Percentiles rank a stretch among this genome's conserved stretches.
Conservation (phyloP, 1,140 invertebrate genomes). For the Neuroterus valhalla region DNA sequence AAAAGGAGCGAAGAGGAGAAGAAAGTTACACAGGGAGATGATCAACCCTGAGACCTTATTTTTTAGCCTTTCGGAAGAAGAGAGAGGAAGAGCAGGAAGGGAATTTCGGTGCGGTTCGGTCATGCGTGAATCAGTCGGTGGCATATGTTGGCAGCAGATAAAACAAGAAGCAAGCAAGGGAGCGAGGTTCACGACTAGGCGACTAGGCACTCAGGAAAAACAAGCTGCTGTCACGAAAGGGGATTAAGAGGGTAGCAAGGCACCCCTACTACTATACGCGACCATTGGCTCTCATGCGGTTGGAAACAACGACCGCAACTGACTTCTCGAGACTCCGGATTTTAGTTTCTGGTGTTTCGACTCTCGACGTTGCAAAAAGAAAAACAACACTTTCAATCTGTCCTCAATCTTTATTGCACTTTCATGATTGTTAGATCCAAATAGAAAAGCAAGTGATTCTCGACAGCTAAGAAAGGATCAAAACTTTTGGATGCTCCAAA, state of each 20-base stretch:
- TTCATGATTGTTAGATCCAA: not conserved
- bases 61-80: not conserved
- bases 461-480: too few relatives aligned
- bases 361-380: not conserved
- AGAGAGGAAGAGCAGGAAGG: not conserved
- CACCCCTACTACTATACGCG: not conserved
- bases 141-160: slow-evolving; percentile 22
- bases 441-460: too few relatives aligned
- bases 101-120: slow-evolving; percentile 10
- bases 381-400: not conserved
- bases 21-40: slow-evolving; percentile 10
- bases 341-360: slow-evolving; percentile 8
- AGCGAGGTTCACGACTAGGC: slow-evolving; percentile 20
- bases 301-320: slow-evolving; percentile 23
- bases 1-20: not conserved
- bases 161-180: slow-evolving; percentile 20
- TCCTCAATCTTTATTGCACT: not conserved
- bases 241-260: slow-evolving; percentile 10
- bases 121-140: slow-evolving; percentile 12
- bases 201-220: slow-evolving; percentile 28
- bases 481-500: too few relatives aligned
- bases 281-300: slow-evolving; percentile 28
- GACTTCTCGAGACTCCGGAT: not conserved
- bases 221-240: slow-evolving; percentile 30
- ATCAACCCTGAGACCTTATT: not conserved